A percentile compares a stretch with the other conserved stretches of the same genome.
These are phyloP conservation scores for Folsomia candida DNA, from an alignment of 2,888 invertebrate species.

Conservation along the genomic window DNA sequence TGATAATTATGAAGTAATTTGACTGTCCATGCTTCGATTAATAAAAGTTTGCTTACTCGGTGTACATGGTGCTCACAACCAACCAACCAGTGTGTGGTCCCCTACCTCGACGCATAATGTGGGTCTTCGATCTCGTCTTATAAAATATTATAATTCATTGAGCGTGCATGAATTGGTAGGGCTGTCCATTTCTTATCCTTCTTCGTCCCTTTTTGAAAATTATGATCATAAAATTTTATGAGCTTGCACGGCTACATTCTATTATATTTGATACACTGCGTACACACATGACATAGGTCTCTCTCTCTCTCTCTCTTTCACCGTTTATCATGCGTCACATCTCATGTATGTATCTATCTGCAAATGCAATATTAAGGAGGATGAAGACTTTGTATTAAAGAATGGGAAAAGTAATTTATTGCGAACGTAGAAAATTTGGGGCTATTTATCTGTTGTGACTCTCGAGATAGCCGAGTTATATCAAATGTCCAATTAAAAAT, in stretches of 20 bases:
- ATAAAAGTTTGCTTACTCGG: not conserved
- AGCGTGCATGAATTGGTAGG: not conserved
- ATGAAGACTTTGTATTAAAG: no score
- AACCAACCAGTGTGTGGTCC: conserved; percentile 6
- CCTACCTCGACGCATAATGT: not conserved
- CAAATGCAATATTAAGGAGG: no score
- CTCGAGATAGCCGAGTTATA: not conserved
- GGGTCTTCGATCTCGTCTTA: no score
- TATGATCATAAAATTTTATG: conserved; percentile 50
- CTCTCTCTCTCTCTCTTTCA: no score
- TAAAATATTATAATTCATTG: conserved; percentile 12
- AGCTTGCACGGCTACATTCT: conserved; percentile 43
- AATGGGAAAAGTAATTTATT: not conserved
- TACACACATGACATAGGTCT: not conserved
- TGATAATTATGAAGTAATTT: conserved; percentile 19
- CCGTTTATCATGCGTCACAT: conserved; percentile 11
- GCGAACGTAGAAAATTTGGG: not conserved
- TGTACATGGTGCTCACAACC: not conserved
- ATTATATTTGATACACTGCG: not conserved
- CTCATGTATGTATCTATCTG: no score
- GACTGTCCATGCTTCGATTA: conserved; percentile 15
- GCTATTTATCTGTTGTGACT: no score
- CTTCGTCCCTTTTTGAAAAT: conserved; percentile 44
- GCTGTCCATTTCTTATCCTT: conserved; percentile 26
- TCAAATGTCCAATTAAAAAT: not conserved